A percentile compares a stretch with the other conserved stretches of the same genome.
Evolutionary conservation across 2,113 vertebrate genomes (phyloP).

Genomic region (Brevimyrus niger): DNA sequence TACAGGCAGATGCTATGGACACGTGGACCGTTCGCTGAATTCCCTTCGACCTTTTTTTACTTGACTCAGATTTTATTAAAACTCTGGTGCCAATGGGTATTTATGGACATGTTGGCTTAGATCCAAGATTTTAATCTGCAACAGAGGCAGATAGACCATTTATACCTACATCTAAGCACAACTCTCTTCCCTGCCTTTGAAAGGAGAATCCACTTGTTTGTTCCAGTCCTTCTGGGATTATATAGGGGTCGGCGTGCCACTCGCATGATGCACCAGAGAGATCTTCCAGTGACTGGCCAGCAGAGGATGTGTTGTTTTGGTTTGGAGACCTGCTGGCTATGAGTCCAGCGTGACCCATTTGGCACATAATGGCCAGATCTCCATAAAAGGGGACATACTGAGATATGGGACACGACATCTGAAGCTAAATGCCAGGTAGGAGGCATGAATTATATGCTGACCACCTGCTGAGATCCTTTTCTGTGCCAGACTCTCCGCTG

Average conservation of each 20-base stretch:
- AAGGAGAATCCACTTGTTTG: background rate
- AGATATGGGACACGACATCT: background rate
- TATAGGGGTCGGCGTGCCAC: background rate
- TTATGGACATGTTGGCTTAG: background rate
- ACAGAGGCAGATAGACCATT: background rate
- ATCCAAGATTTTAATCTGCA: background rate
- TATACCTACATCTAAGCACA: background rate
- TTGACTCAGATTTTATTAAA: background rate
- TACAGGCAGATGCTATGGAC: background rate
- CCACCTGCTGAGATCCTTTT: background rate
- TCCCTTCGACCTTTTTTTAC: background rate
- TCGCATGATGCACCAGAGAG: background rate
- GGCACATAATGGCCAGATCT: background rate
- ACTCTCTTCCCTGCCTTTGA: background rate
- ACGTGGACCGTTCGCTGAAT: background rate
- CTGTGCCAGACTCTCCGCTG: background rate
- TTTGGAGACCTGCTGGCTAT: background rate
- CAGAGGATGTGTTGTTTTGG: background rate
- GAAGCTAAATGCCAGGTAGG: background rate
- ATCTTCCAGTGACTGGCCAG: background rate
- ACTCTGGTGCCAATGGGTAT: background rate
- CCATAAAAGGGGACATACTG: background rate
- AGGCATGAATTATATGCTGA: background rate
- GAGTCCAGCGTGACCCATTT: background rate
- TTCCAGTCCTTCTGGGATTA: background rate